Base-by-base conservation (phyloP, 2,888 invertebrate genomes). In the Chromoteleia sp. region DNA sequence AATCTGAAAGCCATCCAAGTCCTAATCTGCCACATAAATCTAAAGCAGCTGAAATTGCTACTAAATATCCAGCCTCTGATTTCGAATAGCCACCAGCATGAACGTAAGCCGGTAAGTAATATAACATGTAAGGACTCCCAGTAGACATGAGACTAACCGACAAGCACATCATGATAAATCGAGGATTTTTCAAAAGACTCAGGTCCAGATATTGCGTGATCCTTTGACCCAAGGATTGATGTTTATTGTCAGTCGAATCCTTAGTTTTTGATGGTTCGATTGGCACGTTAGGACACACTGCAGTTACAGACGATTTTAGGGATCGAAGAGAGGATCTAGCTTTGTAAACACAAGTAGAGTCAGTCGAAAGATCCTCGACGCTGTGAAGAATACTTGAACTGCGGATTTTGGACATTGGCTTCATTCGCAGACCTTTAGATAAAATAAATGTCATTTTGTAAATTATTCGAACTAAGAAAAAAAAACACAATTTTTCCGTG, bases 131-230 rank as follows among this genome's bases (percentile, higher is more conserved):
- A 0, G 96, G 96, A 2, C 95, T 96, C 8, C 96, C 96, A 17
- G 95, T 95, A 0, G 96, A 95, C 95, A 96, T 95, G 1, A 96
- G 93, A 0, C 94, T 95, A 7, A 96, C 96, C 0, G 96, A 95
- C 0, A 95, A 92, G 77, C 95, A 95, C 91, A 96, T 94, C 83
- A 96, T 92, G 4, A 95, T 94, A 87, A 96, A 96, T 2, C 94
- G 94, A 83, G 94, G 94, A 43, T 95, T 94, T 86, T 94, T 93
- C 29, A 96, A 91, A 1, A 96, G 92, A 0, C 94, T 94, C 6
- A 96, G 93, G 88, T 96, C 96, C 77, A 96, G 90, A 87, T 95
- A 95, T 84, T 94, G 89, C 0, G 88, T 85, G 30, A 92, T 89
- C 70, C 86, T 89, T 81, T 94, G 92, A 0, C 88, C 83, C 33